A percentile compares a stretch with the other conserved stretches of the same genome.
These are phyloP conservation scores for Acanthiza pusilla DNA, from an alignment of 2,797 vertebrate genomes.

Conservation along the genomic window DNA sequence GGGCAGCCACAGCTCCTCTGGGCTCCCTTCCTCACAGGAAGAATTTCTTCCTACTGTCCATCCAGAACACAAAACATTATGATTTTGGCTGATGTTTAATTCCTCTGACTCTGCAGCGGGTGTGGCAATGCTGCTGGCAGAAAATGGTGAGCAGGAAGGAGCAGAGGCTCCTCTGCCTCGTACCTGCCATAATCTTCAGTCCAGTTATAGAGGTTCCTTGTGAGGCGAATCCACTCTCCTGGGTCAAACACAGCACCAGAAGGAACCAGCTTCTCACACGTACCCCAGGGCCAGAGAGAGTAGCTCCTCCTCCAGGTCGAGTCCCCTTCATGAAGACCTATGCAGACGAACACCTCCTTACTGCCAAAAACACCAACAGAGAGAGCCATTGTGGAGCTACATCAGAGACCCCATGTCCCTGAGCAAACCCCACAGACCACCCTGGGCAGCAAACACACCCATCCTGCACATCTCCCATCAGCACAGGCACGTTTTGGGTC, in stretches of 20 bases:
- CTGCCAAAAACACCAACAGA: conserved; percentile 67
- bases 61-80: not conserved
- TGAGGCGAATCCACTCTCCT: conserved; percentile 81
- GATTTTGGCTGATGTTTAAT: not conserved
- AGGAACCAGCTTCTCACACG: conserved; percentile 89
- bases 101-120: not conserved
- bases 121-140: not conserved
- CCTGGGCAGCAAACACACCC: not conserved
- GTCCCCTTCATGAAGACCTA: conserved; percentile 91
- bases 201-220: conserved; percentile 91
- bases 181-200: conserved; percentile 81
- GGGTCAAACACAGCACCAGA: conserved; percentile 80
- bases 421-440: not conserved
- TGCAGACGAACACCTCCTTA: conserved; percentile 88
- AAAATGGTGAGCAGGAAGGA: not conserved
- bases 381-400: not conserved
- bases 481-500: not conserved
- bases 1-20: not conserved
- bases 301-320: conserved; percentile 86
- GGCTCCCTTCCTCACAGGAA: not conserved
- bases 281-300: conserved; percentile 89
- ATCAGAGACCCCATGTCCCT: accelerated
- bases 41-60: not conserved
- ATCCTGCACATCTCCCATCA: not conserved
- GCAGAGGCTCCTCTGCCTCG: not conserved